Percentiles rank a stretch among this genome's conserved stretches.
Conservation (phyloP, 2,888 invertebrate species). For the Dynastes grantii region DNA sequence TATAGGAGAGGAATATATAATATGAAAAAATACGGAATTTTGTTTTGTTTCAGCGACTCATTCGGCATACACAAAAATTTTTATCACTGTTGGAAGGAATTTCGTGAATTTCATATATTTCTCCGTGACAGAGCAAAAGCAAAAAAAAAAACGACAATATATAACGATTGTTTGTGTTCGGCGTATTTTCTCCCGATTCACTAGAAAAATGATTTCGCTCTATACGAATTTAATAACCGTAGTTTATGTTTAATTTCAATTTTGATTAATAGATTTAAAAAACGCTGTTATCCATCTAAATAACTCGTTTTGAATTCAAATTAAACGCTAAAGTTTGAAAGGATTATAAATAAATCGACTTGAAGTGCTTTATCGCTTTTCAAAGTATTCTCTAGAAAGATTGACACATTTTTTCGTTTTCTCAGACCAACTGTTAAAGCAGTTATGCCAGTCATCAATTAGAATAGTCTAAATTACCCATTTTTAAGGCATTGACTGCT, state of each 20-base stretch:
- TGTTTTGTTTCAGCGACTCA: constrained; percentile 14
- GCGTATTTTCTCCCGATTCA: background rate
- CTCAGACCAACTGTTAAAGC: too few relatives aligned
- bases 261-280: constrained; percentile 28
- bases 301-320: background rate
- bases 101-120: constrained; percentile 20
- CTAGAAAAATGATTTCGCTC: background rate
- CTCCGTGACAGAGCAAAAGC: background rate
- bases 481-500: too few relatives aligned
- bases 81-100: constrained; percentile 27
- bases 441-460: too few relatives aligned
- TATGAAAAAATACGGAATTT: background rate
- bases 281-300: constrained; percentile 5
- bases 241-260: constrained; percentile 34
- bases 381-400: too few relatives aligned
- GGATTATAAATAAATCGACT: too few relatives aligned
- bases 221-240: constrained; percentile 9
- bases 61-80: constrained; percentile 10
- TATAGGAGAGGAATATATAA: background rate
- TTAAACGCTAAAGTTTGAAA: background rate
- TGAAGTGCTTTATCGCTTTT: too few relatives aligned
- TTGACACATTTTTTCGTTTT: too few relatives aligned
- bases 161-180: background rate
- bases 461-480: too few relatives aligned
- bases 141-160: background rate